Conservation (phyloP, 2,113 vertebrate species). For the Mohoua ochrocephala region DNA sequence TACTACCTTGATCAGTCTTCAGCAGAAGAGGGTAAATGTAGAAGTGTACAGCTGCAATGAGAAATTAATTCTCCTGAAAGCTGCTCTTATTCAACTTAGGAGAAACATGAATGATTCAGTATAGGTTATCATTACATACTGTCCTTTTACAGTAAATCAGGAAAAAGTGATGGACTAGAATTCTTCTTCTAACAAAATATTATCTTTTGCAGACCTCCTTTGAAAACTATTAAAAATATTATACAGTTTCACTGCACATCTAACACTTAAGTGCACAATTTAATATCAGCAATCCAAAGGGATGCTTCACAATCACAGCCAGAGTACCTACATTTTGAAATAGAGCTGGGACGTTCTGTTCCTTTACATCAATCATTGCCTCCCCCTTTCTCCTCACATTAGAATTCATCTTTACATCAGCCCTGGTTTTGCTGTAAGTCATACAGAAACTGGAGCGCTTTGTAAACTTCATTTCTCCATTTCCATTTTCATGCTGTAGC, state of each 20-base stretch:
- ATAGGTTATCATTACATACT: not conserved
- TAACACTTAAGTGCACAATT: not conserved
- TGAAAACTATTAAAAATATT: not conserved
- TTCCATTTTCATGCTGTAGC: not conserved
- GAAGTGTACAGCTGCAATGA: not conserved
- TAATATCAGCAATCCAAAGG: not conserved
- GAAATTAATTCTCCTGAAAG: not conserved
- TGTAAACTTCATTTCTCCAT: not conserved
- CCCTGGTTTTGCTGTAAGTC: not conserved
- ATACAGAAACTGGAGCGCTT: not conserved
- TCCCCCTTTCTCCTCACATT: rapidly evolving
- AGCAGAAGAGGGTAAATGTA: not conserved
- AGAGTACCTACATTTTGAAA: not conserved
- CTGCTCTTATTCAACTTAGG: not conserved
- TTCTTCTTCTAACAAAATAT: not conserved
- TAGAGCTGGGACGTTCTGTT: not conserved
- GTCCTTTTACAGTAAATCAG: not conserved
- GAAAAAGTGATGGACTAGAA: not conserved
- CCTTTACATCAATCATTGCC: not conserved
- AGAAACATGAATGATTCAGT: not conserved
- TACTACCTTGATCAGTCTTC: not conserved
- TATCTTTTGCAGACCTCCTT: not conserved
- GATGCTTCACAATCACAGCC: not conserved
- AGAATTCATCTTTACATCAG: not conserved
- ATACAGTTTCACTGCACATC: not conserved